Evolutionary conservation across 2,888 invertebrate species (phyloP), one percentile per base, ranked within the genome.

Genomic region (Catocala sponsa): DNA sequence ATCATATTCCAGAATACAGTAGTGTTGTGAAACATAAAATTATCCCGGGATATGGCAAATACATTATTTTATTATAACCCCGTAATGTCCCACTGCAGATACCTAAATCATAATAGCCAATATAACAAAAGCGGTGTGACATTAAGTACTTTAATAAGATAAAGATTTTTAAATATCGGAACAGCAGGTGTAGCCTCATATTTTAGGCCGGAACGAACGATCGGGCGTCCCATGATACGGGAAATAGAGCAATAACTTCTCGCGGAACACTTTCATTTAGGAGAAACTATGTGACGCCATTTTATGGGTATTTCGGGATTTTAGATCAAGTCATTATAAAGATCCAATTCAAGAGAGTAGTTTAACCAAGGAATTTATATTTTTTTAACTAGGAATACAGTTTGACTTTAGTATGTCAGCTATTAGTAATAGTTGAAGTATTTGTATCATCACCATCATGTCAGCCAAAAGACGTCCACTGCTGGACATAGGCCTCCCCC

Each of bases 31-130:
- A 25, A 47, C 44, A 49, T 56, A 46, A 13, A 42, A 13, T 55
- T 59, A 70, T 55, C 47, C 59, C 50, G 47, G 56, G 43, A 15
- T 59, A 7, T 58, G 50, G 70, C 55, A 70, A 69, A 66, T 56
- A 38, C 49, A 12, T 38, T 56, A 55, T 55, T 74, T 51, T 66
- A 25, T 25, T 25, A 25, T 25, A 25, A 25, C 25, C 25, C 25
- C 25, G 25, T 25, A 25, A 25, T 25, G 25, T 25, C 4, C 25
- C 25, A 2, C 25, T 25, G 25, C 25, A 25, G 4, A 25, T 25
- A 25, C 25, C 25, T 1, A 25, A 25, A 25, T 2, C 25, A 25
- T 25, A 38, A 7, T 2, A 38, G 35, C 35, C 7, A 38, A 38
- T 38, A 38, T 38, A 7, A 6, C 6, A 9, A 38, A 9, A 38